phyloP scores from a whole-genome alignment of 2,797 vertebrate species.

The Liparis tanakae region DNA sequence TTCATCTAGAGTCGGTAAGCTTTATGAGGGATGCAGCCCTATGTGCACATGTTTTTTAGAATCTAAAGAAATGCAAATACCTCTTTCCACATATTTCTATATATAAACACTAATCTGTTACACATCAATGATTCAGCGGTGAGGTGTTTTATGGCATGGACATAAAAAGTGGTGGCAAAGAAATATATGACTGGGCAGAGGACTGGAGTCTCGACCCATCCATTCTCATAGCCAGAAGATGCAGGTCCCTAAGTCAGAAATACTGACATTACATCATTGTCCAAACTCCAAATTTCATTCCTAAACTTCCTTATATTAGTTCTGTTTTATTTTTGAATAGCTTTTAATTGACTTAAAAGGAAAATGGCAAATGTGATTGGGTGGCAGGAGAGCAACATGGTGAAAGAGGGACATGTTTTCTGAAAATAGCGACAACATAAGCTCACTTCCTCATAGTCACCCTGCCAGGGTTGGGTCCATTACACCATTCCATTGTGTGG shows the following conservation, averaged over 20 bases:
- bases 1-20: neutral
- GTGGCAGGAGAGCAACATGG: neutral
- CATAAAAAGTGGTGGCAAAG: neutral
- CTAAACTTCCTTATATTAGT: neutral
- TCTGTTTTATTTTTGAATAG: neutral
- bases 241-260: neutral
- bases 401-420: too few species aligned
- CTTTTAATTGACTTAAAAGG: neutral
- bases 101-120: neutral
- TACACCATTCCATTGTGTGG: neutral
- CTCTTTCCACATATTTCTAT: conserved; percentile 3
- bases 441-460: conserved; percentile 23
- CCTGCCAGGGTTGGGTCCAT: conserved; percentile 8
- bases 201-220: neutral
- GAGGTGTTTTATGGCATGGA: neutral
- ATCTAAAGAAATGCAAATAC: conserved; percentile 9
- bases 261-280: neutral
- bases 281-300: neutral
- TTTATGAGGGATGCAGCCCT: neutral
- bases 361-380: neutral
- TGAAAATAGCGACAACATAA: neutral
- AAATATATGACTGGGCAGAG: neutral
- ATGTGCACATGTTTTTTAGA: neutral
- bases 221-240: neutral
- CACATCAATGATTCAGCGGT: conserved; percentile 11